Evolutionary conservation across 37 sponge, comb jelly and placozoan genomes (phyloP), one percentile per base, ranked within the genome.

Genomic region (Eunapius fragilis): DNA sequence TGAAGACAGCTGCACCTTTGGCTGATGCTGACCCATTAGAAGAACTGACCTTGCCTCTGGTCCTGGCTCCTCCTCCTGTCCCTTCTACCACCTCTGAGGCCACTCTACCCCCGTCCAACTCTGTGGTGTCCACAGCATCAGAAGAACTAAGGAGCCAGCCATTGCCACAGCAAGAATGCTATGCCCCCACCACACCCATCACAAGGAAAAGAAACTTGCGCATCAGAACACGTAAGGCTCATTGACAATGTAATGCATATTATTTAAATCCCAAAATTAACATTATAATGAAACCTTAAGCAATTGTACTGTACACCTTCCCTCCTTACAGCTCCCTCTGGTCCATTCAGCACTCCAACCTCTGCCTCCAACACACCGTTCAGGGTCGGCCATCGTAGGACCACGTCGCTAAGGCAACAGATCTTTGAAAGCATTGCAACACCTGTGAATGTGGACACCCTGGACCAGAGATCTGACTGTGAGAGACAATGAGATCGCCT

Each of bases 391-490:
- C 91, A 85, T 31, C 79, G 78, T 25, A 81, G 91, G 67, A 30
- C 77, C 4, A 67, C 50, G 70, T 76, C 88, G 32, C 85, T 80
- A 85, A 84, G 85, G 48, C 85, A 78, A 68, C 78, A 84, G 33
- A 87, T 84, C 25, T 92, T 87, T 87, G 92, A 87, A 17, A 87
- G 92, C 80, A 85, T 80, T n/a, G 78, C 88, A 12, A 72, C 32
- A 34, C 31, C 32, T 25, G 74, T 14, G 22, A 34, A 33, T 12
- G 14, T 11, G 58, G 58, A 58, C 58, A 58, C 58, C 14, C 58
- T 58, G 37, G 73, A 49, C 33, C 71, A 78, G 37, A 78, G 71
- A 12, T 19, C 86, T 72, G 78, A 87, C 11, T 70, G 85, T 92
- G 72, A 92, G n/a, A n/a, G n/a, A n/a, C n/a, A 45, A 45, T 45